Conservation (phyloP, 2,113 vertebrate genomes). For the Diadophis punctatus region DNA sequence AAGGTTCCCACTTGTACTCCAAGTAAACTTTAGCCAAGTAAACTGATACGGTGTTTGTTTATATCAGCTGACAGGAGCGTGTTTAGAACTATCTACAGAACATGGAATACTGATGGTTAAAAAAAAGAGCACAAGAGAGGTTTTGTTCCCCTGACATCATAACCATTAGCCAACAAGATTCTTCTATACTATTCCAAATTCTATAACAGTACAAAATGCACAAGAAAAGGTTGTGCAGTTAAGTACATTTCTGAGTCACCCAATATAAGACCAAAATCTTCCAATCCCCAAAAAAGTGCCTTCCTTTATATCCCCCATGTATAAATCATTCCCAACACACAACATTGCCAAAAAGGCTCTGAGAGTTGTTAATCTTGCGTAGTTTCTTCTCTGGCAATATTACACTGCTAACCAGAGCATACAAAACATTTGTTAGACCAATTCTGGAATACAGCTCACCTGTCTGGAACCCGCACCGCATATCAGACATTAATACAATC, state of each 20-base stretch:
- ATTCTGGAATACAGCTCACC: too few relatives aligned
- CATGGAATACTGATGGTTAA: neutral
- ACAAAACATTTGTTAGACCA: too few relatives aligned
- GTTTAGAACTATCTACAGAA: constrained; percentile 13
- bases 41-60: constrained; percentile 2
- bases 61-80: constrained; percentile 14
- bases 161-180: neutral
- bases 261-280: neutral
- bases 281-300: neutral
- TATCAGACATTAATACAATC: too few relatives aligned
- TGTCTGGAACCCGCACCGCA: too few relatives aligned
- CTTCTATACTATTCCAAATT: neutral
- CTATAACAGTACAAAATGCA: neutral
- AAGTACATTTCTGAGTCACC: neutral
- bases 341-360: too few relatives aligned
- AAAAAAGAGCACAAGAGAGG: neutral
- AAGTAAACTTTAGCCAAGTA: constrained; percentile 19
- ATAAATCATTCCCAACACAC: too few relatives aligned
- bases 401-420: too few relatives aligned
- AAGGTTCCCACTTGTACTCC: constrained; percentile 8
- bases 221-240: neutral
- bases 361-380: too few relatives aligned
- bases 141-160: neutral
- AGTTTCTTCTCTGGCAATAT: too few relatives aligned
- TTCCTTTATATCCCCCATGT: neutral